Evolutionary conservation across 1,140 invertebrate genomes (phyloP).

Genomic region (Centruroides vittatus): DNA sequence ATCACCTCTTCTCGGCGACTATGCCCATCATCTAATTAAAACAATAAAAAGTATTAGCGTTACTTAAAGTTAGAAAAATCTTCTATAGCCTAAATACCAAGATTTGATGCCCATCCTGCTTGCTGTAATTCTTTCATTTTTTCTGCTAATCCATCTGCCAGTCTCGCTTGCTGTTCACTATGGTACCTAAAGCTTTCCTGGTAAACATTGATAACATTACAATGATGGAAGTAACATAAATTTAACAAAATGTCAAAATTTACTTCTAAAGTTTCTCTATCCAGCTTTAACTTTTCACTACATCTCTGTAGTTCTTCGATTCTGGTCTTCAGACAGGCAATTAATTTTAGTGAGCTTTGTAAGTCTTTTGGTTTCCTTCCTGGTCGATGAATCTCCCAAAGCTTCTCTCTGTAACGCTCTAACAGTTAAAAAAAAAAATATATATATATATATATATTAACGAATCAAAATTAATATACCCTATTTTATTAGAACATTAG

Average conservation of each 20-base stretch:
- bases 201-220: not conserved
- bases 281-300: conserved; percentile 27
- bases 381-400: conserved; percentile 18
- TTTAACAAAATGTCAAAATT: conserved; percentile 5
- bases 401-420: conserved; percentile 20
- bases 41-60: not conserved
- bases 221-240: too few relatives aligned
- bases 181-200: conserved; percentile 27
- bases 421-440: not conserved
- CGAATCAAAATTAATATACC: too few relatives aligned
- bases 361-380: conserved; percentile 10
- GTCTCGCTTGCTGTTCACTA: conserved; percentile 25
- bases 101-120: not conserved
- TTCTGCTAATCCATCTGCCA: conserved; percentile 26
- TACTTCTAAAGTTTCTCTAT: conserved; percentile 31
- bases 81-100: not conserved
- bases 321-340: conserved; percentile 25
- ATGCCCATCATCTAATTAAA: not conserved
- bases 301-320: conserved; percentile 28
- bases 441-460: not conserved
- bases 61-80: not conserved
- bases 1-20: too few relatives aligned
- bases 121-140: conserved; percentile 28
- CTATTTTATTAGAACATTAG: too few relatives aligned
- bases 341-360: conserved; percentile 11